Percentiles rank a stretch among this genome's conserved stretches.
phyloP scores from a whole-genome alignment of 2,113 vertebrate species.

The Boleophthalmus pectinirostris region DNA sequence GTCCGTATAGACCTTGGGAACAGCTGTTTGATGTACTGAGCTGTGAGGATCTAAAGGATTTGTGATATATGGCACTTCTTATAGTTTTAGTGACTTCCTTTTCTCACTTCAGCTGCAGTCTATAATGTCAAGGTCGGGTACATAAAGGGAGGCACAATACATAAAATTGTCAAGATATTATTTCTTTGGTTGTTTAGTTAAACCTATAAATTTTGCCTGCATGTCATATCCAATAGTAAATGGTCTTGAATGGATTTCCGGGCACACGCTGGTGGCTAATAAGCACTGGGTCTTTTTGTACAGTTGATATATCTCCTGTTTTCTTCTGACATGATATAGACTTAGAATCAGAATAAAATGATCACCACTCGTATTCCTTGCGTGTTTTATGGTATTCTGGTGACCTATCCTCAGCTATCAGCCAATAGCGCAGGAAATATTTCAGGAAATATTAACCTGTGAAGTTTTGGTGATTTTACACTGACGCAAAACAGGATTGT shows the following conservation, averaged over 20 bases:
- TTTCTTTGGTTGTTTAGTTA: slow-evolving; percentile 1
- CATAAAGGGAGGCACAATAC: slow-evolving; percentile 8
- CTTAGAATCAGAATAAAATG: too few species aligned
- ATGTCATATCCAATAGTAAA: not conserved
- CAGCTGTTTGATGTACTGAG: slow-evolving; percentile 38
- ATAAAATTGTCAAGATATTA: slow-evolving; percentile 2
- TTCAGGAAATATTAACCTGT: too few species aligned
- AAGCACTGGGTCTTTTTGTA: too few species aligned
- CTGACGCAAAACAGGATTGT: too few species aligned
- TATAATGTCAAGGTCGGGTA: slow-evolving; percentile 38
- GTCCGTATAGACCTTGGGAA: slow-evolving; percentile 38
- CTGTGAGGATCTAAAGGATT: not conserved
- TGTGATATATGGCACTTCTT: slow-evolving; percentile 29
- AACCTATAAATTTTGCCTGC: not conserved
- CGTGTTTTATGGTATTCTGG: too few species aligned
- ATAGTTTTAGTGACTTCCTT: slow-evolving; percentile 35
- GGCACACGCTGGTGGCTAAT: not conserved
- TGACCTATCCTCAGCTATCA: too few species aligned
- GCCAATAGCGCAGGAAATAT: too few species aligned
- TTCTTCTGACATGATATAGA: too few species aligned
- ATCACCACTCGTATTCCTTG: too few species aligned
- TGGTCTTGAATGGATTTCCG: not conserved
- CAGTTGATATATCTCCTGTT: too few species aligned
- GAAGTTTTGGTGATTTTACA: too few species aligned
- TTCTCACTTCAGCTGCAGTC: slow-evolving; percentile 13